Evolutionary conservation across 2,888 invertebrate genomes (phyloP).

Genomic region (Caenorhabditis macrosperma): DNA sequence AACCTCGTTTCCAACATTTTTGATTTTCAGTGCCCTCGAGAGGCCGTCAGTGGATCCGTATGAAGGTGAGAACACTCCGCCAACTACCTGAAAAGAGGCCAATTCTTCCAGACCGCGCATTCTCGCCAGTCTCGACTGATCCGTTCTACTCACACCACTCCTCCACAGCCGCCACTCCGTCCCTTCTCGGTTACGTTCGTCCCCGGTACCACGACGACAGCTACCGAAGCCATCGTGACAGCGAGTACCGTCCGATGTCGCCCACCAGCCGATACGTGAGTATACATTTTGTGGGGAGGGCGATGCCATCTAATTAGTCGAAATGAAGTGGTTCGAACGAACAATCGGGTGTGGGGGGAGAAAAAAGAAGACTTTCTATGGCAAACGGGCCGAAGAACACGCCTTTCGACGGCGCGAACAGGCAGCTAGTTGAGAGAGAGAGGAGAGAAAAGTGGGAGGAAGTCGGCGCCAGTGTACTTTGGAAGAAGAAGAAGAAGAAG

Average conservation of each 20-base stretch:
- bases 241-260: slow-evolving; percentile 49
- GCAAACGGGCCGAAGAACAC: slow-evolving; percentile 16
- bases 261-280: slow-evolving; percentile 60
- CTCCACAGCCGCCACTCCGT: slow-evolving; percentile 27
- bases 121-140: slow-evolving; percentile 59
- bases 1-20: neutral
- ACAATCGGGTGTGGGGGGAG: slow-evolving; percentile 14
- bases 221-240: slow-evolving; percentile 56
- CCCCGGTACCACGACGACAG: slow-evolving; percentile 68
- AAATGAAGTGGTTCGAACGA: slow-evolving; percentile 51
- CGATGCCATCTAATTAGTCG: slow-evolving; percentile 46
- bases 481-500: slow-evolving; percentile 17
- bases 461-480: slow-evolving; percentile 41
- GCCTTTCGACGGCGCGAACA: slow-evolving; percentile 46
- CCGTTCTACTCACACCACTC: slow-evolving; percentile 63
- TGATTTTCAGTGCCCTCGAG: slow-evolving; percentile 61
- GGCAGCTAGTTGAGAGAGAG: slow-evolving; percentile 16
- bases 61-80: slow-evolving; percentile 30
- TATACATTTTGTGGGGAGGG: neutral
- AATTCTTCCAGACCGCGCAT: slow-evolving; percentile 41
- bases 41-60: slow-evolving; percentile 57
- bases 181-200: slow-evolving; percentile 62
- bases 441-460: slow-evolving; percentile 18
- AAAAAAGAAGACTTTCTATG: slow-evolving; percentile 37
- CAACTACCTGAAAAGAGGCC: neutral